These are phyloP conservation scores for Rhinichthys klamathensis DNA, from an alignment of 2,113 vertebrate species.

Conservation along the genomic window DNA sequence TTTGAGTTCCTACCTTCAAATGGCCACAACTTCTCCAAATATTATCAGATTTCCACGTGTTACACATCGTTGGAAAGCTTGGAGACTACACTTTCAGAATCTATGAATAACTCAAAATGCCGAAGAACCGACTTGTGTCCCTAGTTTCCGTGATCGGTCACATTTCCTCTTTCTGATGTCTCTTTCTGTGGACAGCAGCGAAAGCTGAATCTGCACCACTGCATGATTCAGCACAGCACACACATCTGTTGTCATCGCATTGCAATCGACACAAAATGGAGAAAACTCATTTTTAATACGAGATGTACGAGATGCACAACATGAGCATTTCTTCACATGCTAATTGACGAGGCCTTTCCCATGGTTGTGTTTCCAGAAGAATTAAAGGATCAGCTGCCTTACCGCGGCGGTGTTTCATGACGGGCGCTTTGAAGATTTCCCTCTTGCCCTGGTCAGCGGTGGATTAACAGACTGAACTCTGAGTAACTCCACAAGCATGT, in stretches of 20 bases:
- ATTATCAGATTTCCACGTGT: too few relatives aligned
- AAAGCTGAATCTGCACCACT: background rate
- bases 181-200: background rate
- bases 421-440: slow-evolving; percentile 59
- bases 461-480: slow-evolving; percentile 63
- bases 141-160: too few relatives aligned
- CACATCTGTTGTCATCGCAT: background rate
- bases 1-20: too few relatives aligned
- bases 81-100: too few relatives aligned
- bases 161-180: background rate
- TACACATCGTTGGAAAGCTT: too few relatives aligned
- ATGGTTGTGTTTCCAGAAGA: slow-evolving; percentile 17
- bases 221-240: background rate
- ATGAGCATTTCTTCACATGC: background rate
- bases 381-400: slow-evolving; percentile 35
- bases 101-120: too few relatives aligned
- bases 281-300: background rate
- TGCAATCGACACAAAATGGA: background rate
- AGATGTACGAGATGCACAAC: too few relatives aligned
- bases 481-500: slow-evolving; percentile 47
- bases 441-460: slow-evolving; percentile 54
- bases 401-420: slow-evolving; percentile 13
- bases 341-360: slow-evolving; percentile 7
- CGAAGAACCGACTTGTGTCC: too few relatives aligned
- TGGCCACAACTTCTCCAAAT: too few relatives aligned